These are phyloP conservation scores for Andrena minutula DNA, from an alignment of 2,888 invertebrate genomes.

Conservation along the genomic window DNA sequence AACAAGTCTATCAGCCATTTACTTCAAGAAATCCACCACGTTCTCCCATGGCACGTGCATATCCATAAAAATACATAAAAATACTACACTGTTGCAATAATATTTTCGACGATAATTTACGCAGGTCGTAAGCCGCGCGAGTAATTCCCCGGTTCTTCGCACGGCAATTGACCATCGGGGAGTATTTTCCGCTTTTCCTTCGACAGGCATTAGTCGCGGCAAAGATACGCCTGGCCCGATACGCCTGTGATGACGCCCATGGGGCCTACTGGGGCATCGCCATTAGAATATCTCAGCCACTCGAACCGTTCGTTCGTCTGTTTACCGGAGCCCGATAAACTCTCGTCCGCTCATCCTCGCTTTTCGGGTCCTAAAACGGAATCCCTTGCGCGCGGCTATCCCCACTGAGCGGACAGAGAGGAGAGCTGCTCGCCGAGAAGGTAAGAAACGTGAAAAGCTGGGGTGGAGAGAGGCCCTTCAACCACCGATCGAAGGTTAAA, in stretches of 20 bases:
- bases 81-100: background rate
- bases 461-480: conserved; percentile 32
- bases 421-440: conserved; percentile 50
- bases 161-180: conserved; percentile 73
- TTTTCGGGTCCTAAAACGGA: conserved; percentile 47
- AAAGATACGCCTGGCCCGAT: conserved; percentile 77
- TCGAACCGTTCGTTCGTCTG: conserved; percentile 76
- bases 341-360: conserved; percentile 43
- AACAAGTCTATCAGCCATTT: too few species aligned
- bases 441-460: conserved; percentile 33
- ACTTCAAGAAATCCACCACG: too few species aligned
- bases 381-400: conserved; percentile 41
- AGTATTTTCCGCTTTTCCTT: conserved; percentile 69
- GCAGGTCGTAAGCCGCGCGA: background rate
- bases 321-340: conserved; percentile 77
- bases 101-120: background rate
- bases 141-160: conserved; percentile 10
- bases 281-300: conserved; percentile 83
- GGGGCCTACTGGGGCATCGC: conserved; percentile 77
- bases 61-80: too few species aligned
- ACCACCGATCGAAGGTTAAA: conserved; percentile 76
- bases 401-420: conserved; percentile 44
- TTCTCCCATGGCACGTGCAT: too few species aligned
- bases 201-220: conserved; percentile 78
- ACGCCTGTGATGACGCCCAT: conserved; percentile 77